Percentiles rank a stretch among this genome's conserved stretches.
These are phyloP conservation scores for Plagiodera versicolora DNA, from an alignment of 2,888 invertebrate genomes.

Conservation along the genomic window DNA sequence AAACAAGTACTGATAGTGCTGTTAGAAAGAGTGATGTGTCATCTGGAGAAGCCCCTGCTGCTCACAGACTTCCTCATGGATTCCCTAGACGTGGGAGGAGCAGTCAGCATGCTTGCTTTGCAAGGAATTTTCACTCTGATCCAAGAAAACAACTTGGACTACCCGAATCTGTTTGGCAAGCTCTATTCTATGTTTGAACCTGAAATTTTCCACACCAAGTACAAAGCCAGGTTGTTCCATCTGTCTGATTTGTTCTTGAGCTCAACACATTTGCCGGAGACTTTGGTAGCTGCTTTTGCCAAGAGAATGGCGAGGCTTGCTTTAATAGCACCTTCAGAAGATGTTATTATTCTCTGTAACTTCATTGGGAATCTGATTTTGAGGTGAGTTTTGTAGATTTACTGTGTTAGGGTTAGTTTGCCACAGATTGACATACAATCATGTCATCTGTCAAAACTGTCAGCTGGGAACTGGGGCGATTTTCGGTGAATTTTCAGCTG, in stretches of 20 bases:
- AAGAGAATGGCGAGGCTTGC: slow-evolving; percentile 86
- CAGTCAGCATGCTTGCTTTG: slow-evolving; percentile 84
- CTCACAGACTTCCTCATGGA: slow-evolving; percentile 92
- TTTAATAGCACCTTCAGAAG: slow-evolving; percentile 79
- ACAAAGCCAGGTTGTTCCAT: slow-evolving; percentile 85
- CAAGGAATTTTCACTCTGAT: slow-evolving; percentile 91
- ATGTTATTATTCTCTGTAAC: slow-evolving; percentile 73
- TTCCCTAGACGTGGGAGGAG: slow-evolving; percentile 84
- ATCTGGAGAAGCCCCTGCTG: slow-evolving; percentile 78
- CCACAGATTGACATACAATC: too few relatives aligned
- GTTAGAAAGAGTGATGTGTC: slow-evolving; percentile 78
- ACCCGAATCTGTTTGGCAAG: slow-evolving; percentile 92
- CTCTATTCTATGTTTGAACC: slow-evolving; percentile 94
- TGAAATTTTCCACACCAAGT: slow-evolving; percentile 87
- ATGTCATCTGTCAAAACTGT: too few relatives aligned
- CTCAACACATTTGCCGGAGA: slow-evolving; percentile 92
- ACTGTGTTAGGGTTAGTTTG: too few relatives aligned
- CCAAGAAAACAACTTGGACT: slow-evolving; percentile 89
- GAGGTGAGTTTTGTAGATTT: too few relatives aligned
- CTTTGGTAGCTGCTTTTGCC: slow-evolving; percentile 88
- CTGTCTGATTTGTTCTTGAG: slow-evolving; percentile 88
- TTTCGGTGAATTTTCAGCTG: too few relatives aligned
- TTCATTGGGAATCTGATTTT: slow-evolving; percentile 84
- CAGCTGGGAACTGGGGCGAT: too few relatives aligned
- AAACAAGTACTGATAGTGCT: slow-evolving; percentile 79